Percentiles rank a stretch among this genome's conserved stretches.
These are phyloP conservation scores for Sterrhoptilus dennistouni DNA, from an alignment of 2,113 vertebrate genomes.

Conservation along the genomic window DNA sequence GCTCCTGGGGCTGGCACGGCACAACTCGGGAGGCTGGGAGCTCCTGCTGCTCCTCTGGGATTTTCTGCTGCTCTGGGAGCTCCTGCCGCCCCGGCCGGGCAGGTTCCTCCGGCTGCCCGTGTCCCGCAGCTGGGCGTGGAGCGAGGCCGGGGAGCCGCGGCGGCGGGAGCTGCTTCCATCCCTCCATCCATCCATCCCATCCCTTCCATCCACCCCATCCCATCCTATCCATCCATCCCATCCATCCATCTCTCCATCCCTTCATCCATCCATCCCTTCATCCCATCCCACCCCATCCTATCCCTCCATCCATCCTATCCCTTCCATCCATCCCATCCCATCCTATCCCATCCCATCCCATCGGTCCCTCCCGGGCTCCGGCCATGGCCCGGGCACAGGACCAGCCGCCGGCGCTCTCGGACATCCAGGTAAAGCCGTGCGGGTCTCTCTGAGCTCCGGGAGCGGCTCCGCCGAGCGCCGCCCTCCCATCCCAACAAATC, in stretches of 20 bases:
- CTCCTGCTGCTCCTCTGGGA: background rate
- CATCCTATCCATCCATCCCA: background rate
- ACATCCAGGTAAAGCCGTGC: background rate
- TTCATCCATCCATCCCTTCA: no score
- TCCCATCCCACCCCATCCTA: no score
- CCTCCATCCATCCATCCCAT: no score
- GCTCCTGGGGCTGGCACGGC: background rate
- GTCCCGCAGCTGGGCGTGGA: background rate
- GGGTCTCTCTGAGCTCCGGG: background rate
- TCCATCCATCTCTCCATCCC: no score
- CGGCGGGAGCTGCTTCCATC: background rate
- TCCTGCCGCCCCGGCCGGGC: background rate
- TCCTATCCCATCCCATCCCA: no score
- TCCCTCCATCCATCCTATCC: no score
- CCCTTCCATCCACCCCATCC: background rate
- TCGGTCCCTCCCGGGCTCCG: no score
- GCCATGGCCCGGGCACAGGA: background rate
- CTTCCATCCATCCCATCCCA: background rate
- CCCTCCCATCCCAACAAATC: fast-evolving
- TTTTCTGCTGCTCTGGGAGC: background rate
- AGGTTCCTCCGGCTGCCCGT: background rate
- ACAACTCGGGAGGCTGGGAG: no score
- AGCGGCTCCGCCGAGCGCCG: background rate
- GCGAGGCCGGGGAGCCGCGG: background rate
- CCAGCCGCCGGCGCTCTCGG: background rate